Base-by-base conservation (phyloP, 2,113 vertebrate species). In the Pteruthius melanotis region DNA sequence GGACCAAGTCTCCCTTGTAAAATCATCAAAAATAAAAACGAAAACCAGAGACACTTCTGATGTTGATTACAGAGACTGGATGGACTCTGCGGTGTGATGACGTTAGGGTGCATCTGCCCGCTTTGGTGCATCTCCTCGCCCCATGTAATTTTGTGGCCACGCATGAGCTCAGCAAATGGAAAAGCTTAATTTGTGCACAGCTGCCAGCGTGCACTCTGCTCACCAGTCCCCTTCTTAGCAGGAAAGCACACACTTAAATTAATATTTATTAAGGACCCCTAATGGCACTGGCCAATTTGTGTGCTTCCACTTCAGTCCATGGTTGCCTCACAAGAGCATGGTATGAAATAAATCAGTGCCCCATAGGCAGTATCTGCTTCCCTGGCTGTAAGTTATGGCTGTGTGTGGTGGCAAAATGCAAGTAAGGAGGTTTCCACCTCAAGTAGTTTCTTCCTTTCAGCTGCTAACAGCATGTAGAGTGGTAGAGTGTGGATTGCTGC, bases 191-290 rank as follows among this genome's bases (percentile, higher is more conserved):
- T 75, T 83, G 44, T 81, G 89, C 66, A 35, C 72, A 93, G 87
- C 87, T 94, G 81, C 44, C 44, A 74, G 83, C 2, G 0, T 33
- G 54, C 80, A 42, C 52, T 78, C 63, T 45, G 44, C 60, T 92
- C 60, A 68, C 45, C 66, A 87, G 85, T 42, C 75, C 57, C 21
- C 13, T 87, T 70, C 88, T 49, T 17, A 81, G 76, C 44, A 69
- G 74, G 69, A 87, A 96, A 86, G 23, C 35, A 87, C 4, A 0
- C 3, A 7, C 53, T 65, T 44, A 39, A 72, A 69, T 93, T 91
- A 89, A 86, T 92, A 95, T 93, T 97, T 94, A 94, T 94, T 85
- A 93, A 63, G 65, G 70, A 45, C 9, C 16, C 80, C 31, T 94
- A 95, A 94, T 37, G 35, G 64, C 4, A 4, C 45, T 45, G 61